A percentile compares a stretch with the other conserved stretches of the same genome.
Evolutionary conservation across 2,797 vertebrate genomes (phyloP).

Genomic region (Pipistrellus kuhlii): DNA sequence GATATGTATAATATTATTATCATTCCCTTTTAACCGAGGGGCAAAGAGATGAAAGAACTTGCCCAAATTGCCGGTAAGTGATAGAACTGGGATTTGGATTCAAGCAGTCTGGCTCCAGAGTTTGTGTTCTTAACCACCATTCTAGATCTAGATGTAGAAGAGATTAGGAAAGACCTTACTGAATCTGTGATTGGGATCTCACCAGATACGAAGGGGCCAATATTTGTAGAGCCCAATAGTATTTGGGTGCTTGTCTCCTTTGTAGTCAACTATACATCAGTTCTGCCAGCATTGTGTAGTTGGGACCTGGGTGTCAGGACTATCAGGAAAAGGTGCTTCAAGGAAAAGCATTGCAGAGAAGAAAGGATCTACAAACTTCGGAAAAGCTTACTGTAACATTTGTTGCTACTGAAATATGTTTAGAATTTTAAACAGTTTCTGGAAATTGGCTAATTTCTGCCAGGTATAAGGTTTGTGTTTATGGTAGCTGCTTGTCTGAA

Average conservation of each 20-base stretch:
- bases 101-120: not conserved
- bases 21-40: not conserved
- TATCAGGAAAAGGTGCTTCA: not conserved
- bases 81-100: not conserved
- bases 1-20: not conserved
- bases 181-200: not conserved
- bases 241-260: not conserved
- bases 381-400: not conserved
- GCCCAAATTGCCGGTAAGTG: not conserved
- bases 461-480: not conserved
- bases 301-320: not conserved
- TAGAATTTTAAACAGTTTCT: not conserved
- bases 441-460: not conserved
- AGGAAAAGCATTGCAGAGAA: not conserved
- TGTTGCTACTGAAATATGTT: not conserved
- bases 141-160: not conserved
- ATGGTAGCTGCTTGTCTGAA: not conserved
- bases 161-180: not conserved
- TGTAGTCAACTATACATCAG: not conserved
- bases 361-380: not conserved
- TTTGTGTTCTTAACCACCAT: not conserved
- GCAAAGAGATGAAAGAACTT: not conserved
- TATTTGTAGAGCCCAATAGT: not conserved
- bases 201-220: not conserved
- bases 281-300: not conserved